Evolutionary conservation across 35 echinoderm and acorn worm species (phyloP).

Genomic region (Diadema setosum): DNA sequence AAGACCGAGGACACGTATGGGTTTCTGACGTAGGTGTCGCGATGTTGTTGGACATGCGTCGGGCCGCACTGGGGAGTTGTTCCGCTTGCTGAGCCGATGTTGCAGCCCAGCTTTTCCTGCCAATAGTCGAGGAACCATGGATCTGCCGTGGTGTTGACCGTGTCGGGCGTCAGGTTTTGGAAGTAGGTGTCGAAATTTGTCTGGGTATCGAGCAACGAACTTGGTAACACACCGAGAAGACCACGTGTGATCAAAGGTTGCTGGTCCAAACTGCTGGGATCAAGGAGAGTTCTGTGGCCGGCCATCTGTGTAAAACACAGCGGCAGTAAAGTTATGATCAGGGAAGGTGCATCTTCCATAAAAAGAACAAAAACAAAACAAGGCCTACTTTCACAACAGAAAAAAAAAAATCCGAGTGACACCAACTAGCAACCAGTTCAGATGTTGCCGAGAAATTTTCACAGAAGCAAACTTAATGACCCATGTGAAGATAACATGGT

Average conservation of each 20-base stretch:
- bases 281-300: not conserved
- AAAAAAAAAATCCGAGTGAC: too few species aligned
- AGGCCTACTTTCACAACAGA: too few species aligned
- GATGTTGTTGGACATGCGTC: not conserved
- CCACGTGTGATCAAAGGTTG: not conserved
- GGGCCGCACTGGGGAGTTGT: not conserved
- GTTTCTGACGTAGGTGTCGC: conserved; percentile 10
- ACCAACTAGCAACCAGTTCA: too few species aligned
- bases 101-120: conserved; percentile 25
- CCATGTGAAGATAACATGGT: too few species aligned
- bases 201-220: not conserved
- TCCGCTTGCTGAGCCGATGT: not conserved
- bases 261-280: not conserved
- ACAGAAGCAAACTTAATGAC: too few species aligned
- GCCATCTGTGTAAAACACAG: not conserved
- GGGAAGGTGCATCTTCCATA: too few species aligned
- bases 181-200: conserved; percentile 59
- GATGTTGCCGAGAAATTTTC: too few species aligned
- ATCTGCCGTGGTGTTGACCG: conserved; percentile 5
- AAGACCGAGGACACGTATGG: conserved; percentile 9
- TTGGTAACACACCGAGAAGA: not conserved
- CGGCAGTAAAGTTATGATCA: not conserved
- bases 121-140: conserved; percentile 58
- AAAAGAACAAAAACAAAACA: too few species aligned
- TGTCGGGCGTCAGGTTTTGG: conserved; percentile 35